Evolutionary conservation across 35 echinoderm and acorn worm genomes (phyloP), one percentile per base, ranked within the genome.

Genomic region (Ptychodera flava): DNA sequence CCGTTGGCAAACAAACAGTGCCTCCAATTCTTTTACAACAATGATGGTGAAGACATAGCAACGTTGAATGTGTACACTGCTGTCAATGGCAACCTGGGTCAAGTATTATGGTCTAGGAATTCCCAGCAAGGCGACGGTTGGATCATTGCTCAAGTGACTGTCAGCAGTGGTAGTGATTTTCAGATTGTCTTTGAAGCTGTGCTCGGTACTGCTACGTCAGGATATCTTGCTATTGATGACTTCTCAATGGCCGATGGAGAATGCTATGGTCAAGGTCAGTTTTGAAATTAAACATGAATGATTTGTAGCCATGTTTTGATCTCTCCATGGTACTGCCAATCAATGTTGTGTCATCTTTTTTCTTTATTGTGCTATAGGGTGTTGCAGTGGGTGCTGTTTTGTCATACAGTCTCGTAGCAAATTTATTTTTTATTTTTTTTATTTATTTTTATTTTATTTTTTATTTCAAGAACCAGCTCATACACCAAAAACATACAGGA

Each of bases 131-230:
- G 45, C 22, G 45, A 64, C 22, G 45, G 45, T 64, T 64, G 45
- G 45, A 64, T 6, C 6, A 64, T 64, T 64, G 45, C 6, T 12
- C 45, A 64, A 64, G 45, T 64, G 6, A 64, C 45, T 64, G 22
- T 64, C 30, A 35, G 38, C 0, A 92, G 85, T 45, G 32, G 64
- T 0, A 87, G 36, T 16, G 88, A 89, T 16, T 93, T 81, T 83
- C 64, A 85, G 78, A 76, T 98, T 1, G 81, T 87, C 0, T 89
- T 98, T 76, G 95, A 98, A 80, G 95, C 87, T 0, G 81, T 98
- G 0, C 88, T 87, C 14, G 90, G 90, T 52, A 45, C 38, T 15
- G 87, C 87, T 86, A 88, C 22, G 6, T 12, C 6, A 12, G 45
- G 45, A 64, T 64, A 64, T 22, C 22, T 64, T 6, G 45, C 45